Evolutionary conservation across 1,140 invertebrate species (phyloP), one percentile per base, ranked within the genome.

Genomic region (Drosophila takahashii): DNA sequence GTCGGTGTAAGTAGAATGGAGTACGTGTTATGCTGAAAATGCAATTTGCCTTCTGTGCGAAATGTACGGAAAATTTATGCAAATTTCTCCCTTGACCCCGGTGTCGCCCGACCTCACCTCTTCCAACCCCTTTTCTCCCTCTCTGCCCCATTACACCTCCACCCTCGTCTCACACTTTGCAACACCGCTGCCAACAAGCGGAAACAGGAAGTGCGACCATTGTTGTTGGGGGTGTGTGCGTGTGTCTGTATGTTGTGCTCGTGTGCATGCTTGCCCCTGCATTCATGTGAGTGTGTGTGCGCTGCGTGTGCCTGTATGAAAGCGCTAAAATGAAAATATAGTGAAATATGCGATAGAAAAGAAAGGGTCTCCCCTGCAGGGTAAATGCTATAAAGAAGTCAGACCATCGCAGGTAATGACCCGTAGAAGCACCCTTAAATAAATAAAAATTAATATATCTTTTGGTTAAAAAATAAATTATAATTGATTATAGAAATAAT

Each of bases 41-140:
- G 83, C 83, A 86, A 86, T 86, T 86, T 86, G 83, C 83, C 83
- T 83, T 87, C 83, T 83, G 83, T 86, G 75, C 79, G 83, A 86
- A 86, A 86, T 87, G 83, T 86, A 87, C 83, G 83, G 80, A 87
- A 86, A 86, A 86, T 86, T 87, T 86, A 86, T 86, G 83, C 83
- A 86, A 86, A 86, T 86, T 87, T 86, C 79, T 56, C 69, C 74
- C 74, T 86, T 83, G 83, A 81, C 78, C 81, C 67, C 57, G 32
- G 45, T 65, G 64, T 67, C 64, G 36, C 36, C 45, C 45, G 58
- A 50, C n/a, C 47, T 32, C 26, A 11, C 47, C 50, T 42, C 16
- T 37, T 9, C 9, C n/a, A 18, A 8, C 27, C 22, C 13, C 6
- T n/a, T 9, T 27, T 18, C 22, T 18, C 22, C 26, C 9, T 27